phyloP scores from a whole-genome alignment of 2,113 vertebrate genomes.

The Cyanoramphus novaezelandiae region DNA sequence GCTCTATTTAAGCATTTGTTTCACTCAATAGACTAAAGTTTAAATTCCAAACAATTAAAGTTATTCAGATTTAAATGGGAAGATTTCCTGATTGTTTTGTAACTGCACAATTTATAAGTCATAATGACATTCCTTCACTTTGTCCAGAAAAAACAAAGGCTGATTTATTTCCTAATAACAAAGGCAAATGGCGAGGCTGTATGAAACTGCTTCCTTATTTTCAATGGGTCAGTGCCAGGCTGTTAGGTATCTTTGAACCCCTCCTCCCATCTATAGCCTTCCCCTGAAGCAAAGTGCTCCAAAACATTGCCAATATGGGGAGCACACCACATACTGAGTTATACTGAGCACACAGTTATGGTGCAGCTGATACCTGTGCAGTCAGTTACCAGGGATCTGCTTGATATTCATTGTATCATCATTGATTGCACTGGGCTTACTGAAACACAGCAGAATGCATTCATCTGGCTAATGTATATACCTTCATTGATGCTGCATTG shows the following conservation, averaged over 20 bases:
- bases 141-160: slow-evolving; percentile 78
- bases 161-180: slow-evolving; percentile 82
- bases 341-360: neutral
- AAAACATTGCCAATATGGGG: neutral
- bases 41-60: slow-evolving; percentile 73
- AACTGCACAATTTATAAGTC: slow-evolving; percentile 80
- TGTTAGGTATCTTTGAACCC: slow-evolving; percentile 50
- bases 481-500: slow-evolving; percentile 56
- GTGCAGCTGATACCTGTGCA: neutral
- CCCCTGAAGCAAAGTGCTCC: neutral
- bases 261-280: neutral
- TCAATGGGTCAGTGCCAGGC: slow-evolving; percentile 64
- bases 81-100: slow-evolving; percentile 78
- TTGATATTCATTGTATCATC: slow-evolving; percentile 58
- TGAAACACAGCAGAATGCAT: slow-evolving; percentile 26
- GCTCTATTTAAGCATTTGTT: slow-evolving; percentile 61
- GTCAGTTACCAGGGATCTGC: neutral
- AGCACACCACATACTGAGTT: fast-evolving
- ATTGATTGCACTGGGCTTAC: neutral
- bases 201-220: slow-evolving; percentile 68
- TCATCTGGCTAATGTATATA: slow-evolving; percentile 65
- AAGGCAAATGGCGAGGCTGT: slow-evolving; percentile 73
- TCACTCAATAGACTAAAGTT: slow-evolving; percentile 63
- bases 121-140: slow-evolving; percentile 80
- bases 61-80: slow-evolving; percentile 80